phyloP scores from a whole-genome alignment of 2,113 vertebrate species.

The Nannospalax galili region DNA sequence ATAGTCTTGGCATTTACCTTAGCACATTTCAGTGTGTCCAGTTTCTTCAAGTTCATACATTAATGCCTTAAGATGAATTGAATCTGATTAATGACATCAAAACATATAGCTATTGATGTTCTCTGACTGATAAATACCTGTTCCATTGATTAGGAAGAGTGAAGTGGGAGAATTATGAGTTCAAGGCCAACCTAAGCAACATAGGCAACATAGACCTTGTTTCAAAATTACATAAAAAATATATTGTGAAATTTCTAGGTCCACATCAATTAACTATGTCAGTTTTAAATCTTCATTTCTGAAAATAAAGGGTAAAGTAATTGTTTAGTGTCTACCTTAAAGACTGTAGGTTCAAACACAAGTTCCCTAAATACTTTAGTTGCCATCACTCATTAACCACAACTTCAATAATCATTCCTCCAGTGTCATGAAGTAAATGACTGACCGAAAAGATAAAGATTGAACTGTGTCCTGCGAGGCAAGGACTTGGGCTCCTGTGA shows the following conservation, averaged over 20 bases:
- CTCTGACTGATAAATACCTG: neutral
- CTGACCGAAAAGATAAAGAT: slow-evolving; percentile 56
- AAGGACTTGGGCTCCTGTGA: slow-evolving; percentile 24
- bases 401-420: slow-evolving; percentile 66
- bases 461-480: slow-evolving; percentile 68
- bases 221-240: neutral
- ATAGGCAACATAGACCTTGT: neutral
- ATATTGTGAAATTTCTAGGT: neutral
- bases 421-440: slow-evolving; percentile 60
- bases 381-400: slow-evolving; percentile 70
- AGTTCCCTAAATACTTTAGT: slow-evolving; percentile 4
- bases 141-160: neutral
- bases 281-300: too few relatives aligned
- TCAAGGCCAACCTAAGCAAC: too few relatives aligned
- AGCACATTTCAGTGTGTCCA: neutral
- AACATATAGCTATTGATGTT: neutral
- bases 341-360: neutral
- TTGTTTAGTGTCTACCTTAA: neutral
- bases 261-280: neutral
- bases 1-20: neutral
- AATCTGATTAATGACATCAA: neutral
- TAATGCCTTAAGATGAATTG: neutral
- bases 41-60: neutral
- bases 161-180: neutral
- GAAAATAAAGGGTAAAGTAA: neutral